Evolutionary conservation across 2,797 vertebrate genomes (phyloP).

Genomic region (Hyperoplus lanceolatus): DNA sequence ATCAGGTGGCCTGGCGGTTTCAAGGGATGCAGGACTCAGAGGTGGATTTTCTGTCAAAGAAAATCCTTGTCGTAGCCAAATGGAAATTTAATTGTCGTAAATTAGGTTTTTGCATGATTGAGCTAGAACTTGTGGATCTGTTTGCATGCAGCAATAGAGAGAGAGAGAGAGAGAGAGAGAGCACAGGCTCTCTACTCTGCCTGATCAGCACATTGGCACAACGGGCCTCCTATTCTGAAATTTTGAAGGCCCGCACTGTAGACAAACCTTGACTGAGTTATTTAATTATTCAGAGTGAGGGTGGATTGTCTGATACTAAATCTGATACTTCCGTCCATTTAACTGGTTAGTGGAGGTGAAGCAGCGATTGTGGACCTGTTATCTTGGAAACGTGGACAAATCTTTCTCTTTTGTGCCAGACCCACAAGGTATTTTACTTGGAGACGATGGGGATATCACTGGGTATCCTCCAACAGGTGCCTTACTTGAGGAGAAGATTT

Average conservation of each 20-base stretch:
- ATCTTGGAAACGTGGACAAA: neutral
- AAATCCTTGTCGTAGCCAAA: neutral
- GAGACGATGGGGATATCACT: slow-evolving; percentile 1
- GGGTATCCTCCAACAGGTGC: neutral
- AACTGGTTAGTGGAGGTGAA: neutral
- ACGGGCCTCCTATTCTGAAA: neutral
- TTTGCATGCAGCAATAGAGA: neutral
- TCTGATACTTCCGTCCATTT: neutral
- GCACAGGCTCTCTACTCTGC: neutral
- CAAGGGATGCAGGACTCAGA: neutral
- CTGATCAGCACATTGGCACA: slow-evolving; percentile 9
- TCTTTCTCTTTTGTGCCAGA: neutral
- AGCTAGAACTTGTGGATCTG: neutral
- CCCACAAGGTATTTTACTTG: neutral
- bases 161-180: neutral
- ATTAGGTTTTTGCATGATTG: neutral
- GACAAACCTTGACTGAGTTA: neutral
- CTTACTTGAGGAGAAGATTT: neutral
- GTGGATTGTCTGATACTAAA: neutral
- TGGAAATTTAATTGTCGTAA: slow-evolving; percentile 2
- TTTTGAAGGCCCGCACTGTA: neutral
- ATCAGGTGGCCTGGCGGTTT: neutral
- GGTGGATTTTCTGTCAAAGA: neutral
- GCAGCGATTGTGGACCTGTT: neutral
- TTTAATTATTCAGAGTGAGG: slow-evolving; percentile 21